phyloP scores from a whole-genome alignment of 1,140 invertebrate genomes.

The Choristoneura fumiferana region DNA sequence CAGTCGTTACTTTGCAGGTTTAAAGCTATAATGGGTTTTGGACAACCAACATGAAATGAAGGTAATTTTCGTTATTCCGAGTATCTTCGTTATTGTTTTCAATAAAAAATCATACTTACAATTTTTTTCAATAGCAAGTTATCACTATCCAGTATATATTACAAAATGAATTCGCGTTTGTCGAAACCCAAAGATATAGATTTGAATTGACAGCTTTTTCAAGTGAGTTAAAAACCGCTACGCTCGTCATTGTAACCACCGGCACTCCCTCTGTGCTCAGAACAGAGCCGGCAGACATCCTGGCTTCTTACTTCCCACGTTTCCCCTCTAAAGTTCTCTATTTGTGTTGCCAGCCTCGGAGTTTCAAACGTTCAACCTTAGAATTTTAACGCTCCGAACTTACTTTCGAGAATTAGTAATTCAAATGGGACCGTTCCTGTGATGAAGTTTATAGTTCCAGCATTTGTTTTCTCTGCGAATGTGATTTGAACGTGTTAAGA shows the following conservation, averaged over 20 bases:
- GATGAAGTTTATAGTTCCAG: constrained; percentile 22
- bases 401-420: constrained; percentile 47
- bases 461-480: background rate
- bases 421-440: constrained; percentile 33
- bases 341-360: background rate
- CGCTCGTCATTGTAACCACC: background rate
- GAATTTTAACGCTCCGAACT: constrained; percentile 37
- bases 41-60: no score
- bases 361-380: constrained; percentile 12
- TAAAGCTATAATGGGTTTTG: no score
- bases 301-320: background rate
- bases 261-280: background rate
- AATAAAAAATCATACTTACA: no score
- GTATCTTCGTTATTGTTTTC: no score
- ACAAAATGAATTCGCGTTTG: no score
- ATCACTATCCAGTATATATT: no score
- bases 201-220: background rate
- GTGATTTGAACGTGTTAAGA: no score
- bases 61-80: no score
- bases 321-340: constrained; percentile 5
- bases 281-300: background rate
- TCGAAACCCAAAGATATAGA: background rate
- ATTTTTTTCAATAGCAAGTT: no score
- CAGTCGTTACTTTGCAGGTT: no score
- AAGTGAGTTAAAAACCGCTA: background rate